Evolutionary conservation across 1,140 invertebrate genomes (phyloP).

Genomic region (Leguminivora glycinivorella): DNA sequence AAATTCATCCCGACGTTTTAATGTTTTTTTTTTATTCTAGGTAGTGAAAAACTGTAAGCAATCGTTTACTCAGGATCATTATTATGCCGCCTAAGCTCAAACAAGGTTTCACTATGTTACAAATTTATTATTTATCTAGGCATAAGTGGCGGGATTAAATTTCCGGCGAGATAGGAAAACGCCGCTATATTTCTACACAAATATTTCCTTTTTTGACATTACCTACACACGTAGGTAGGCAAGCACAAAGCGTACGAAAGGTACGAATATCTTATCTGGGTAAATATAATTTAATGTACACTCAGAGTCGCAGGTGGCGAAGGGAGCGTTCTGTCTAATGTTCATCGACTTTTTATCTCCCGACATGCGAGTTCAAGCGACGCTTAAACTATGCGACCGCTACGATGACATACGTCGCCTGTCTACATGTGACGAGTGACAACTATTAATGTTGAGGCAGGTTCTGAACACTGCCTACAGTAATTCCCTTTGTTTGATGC

Average conservation of each 20-base stretch:
- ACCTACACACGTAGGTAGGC: slow-evolving; percentile 16
- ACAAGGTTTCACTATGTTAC: slow-evolving; percentile 18
- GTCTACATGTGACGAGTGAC: neutral
- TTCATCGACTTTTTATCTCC: slow-evolving; percentile 17
- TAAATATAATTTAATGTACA: slow-evolving; percentile 18
- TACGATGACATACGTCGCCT: neutral
- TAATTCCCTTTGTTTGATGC: slow-evolving; percentile 16
- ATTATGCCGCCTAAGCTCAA: neutral
- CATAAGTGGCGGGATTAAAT: slow-evolving; percentile 23
- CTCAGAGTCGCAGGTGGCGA: slow-evolving; percentile 4
- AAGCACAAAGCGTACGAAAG: neutral
- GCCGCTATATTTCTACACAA: slow-evolving; percentile 23
- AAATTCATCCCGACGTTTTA: too few species aligned
- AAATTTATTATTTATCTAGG: slow-evolving; percentile 29
- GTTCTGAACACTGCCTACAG: neutral
- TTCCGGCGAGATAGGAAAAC: slow-evolving; percentile 22
- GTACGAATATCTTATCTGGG: slow-evolving; percentile 22
- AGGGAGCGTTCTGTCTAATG: slow-evolving; percentile 20
- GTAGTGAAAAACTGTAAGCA: too few species aligned
- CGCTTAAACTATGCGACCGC: neutral
- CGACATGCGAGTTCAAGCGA: neutral
- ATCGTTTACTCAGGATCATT: too few species aligned
- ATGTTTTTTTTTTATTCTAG: too few species aligned
- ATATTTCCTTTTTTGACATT: slow-evolving; percentile 10
- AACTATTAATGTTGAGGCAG: slow-evolving; percentile 16